A percentile compares a stretch with the other conserved stretches of the same genome.
phyloP scores from a whole-genome alignment of 2,113 vertebrate species.

The Otolemur garnettii region DNA sequence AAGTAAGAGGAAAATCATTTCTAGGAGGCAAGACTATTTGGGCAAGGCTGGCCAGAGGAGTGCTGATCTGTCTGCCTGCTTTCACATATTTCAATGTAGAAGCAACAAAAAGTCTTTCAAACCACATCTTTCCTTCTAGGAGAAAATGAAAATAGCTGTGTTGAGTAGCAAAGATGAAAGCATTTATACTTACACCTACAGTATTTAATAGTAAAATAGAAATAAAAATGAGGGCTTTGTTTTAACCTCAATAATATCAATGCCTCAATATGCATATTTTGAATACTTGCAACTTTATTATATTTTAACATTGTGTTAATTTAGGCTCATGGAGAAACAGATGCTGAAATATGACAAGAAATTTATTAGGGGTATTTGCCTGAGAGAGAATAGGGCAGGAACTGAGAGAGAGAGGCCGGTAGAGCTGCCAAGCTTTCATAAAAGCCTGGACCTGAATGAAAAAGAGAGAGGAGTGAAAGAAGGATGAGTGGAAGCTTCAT shows the following conservation, averaged over 20 bases:
- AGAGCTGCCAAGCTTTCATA: neutral
- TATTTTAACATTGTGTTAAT: conserved; percentile 16
- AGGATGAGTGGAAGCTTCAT: neutral
- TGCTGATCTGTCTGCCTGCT: neutral
- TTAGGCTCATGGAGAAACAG: conserved; percentile 5
- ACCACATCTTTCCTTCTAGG: neutral
- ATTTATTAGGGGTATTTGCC: conserved; percentile 32
- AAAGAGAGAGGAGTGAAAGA: neutral
- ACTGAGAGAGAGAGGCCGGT: neutral
- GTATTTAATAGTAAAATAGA: conserved; percentile 22
- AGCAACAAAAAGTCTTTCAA: neutral
- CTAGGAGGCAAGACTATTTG: neutral
- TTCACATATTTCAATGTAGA: neutral
- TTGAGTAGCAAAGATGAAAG: neutral
- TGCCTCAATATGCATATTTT: neutral
- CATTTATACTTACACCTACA: neutral
- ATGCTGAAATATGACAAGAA: conserved; percentile 58
- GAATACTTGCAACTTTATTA: neutral
- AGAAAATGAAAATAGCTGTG: neutral
- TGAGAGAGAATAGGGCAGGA: neutral
- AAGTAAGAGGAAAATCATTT: neutral
- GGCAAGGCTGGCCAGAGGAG: neutral
- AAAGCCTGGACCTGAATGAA: neutral
- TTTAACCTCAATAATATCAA: neutral
- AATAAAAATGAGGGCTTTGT: neutral